Conservation (phyloP, 2,113 vertebrate species). For the Platycercus adscitus region DNA sequence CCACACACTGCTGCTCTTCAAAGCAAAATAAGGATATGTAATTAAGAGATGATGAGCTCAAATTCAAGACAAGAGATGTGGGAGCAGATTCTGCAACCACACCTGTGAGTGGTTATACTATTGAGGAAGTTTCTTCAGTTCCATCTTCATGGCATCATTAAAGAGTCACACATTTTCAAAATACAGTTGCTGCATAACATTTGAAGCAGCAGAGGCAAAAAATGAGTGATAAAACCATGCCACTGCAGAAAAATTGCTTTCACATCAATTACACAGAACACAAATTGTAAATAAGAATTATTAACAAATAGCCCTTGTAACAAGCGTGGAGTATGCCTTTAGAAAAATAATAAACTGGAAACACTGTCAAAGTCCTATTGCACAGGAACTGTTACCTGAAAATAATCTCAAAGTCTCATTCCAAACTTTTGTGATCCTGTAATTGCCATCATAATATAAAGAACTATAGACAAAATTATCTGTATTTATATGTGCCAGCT, state of each 20-base stretch:
- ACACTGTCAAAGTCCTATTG: not conserved
- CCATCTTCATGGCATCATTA: not conserved
- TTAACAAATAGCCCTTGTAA: not conserved
- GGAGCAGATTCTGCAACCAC: conserved; percentile 45
- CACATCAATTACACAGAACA: not conserved
- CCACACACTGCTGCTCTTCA: conserved; percentile 37
- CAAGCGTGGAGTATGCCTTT: not conserved
- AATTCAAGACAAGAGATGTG: conserved; percentile 9
- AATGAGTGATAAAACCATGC: not conserved
- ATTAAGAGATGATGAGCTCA: conserved; percentile 48
- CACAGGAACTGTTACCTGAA: not conserved
- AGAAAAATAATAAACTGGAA: not conserved
- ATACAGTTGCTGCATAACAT: not conserved
- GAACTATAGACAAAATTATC: not conserved
- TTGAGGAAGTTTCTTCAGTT: not conserved
- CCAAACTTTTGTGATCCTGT: not conserved
- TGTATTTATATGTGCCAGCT: not conserved
- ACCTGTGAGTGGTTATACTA: not conserved
- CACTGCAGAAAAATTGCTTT: not conserved
- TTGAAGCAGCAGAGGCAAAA: not conserved
- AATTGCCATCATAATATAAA: not conserved
- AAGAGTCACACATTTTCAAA: not conserved
- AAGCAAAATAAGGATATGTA: conserved; percentile 2
- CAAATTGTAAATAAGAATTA: not conserved
- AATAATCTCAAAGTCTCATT: not conserved